A percentile compares a stretch with the other conserved stretches of the same genome.
Evolutionary conservation across 2,797 vertebrate genomes (phyloP).

Genomic region (Sebastes itinus): DNA sequence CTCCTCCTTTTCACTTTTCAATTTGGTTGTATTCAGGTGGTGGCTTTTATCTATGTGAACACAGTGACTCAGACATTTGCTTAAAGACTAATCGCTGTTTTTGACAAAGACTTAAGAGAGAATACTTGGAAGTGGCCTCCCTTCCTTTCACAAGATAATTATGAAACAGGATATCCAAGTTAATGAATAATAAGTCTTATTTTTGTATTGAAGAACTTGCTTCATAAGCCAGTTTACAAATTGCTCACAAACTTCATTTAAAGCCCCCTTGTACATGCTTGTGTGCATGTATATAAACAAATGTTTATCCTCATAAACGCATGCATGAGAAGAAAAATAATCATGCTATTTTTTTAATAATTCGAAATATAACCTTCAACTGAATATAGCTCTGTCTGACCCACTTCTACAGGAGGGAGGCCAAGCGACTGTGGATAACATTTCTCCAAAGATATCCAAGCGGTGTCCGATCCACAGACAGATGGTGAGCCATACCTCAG

Average conservation of each 20-base stretch:
- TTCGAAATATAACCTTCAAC: not conserved
- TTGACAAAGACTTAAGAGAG: not conserved
- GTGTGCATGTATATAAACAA: not conserved
- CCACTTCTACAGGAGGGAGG: conserved; percentile 72
- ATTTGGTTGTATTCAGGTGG: not conserved
- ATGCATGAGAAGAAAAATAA: not conserved
- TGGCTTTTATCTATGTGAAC: conserved; percentile 16
- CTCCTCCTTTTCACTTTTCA: not conserved
- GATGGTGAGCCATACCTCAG: conserved; percentile 70
- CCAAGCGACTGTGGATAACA: conserved; percentile 63
- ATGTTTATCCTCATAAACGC: not conserved
- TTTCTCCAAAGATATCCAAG: conserved; percentile 77
- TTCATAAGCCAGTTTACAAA: not conserved
- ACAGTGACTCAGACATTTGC: not conserved
- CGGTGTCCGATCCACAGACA: conserved; percentile 70
- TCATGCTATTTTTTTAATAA: not conserved
- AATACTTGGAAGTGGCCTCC: not conserved
- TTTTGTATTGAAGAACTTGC: not conserved
- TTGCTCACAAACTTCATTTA: not conserved
- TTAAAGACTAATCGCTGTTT: not conserved
- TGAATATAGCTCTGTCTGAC: conserved; percentile 40
- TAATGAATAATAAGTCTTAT: conserved; percentile 33
- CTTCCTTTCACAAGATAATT: conserved; percentile 1
- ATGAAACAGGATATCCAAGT: conserved; percentile 39
- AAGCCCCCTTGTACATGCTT: not conserved